Evolutionary conservation across 2,113 vertebrate genomes (phyloP), one percentile per base, ranked within the genome.

Genomic region (Heterocephalus glaber): DNA sequence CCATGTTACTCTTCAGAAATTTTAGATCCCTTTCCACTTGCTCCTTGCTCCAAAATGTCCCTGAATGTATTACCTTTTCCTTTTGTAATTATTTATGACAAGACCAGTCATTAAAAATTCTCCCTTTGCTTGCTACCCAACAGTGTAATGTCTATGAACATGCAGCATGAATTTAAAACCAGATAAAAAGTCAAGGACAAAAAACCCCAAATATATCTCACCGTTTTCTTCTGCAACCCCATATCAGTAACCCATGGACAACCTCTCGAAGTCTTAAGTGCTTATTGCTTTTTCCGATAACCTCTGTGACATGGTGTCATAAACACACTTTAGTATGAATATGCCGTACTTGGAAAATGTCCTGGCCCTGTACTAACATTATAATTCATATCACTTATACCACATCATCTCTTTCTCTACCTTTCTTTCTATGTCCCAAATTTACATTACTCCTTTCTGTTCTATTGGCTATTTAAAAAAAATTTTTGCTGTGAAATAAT

Each of bases 361-460:
- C 63, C 5, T 61, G 30, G 61, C 24, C 60, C 84, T n/a, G 66
- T 24, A 76, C 3, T 35, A 86, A 66, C 56, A 13, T 20, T 38
- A 38, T 4, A 41, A 8, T 41, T 72, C 61, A 63, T 65, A 28
- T 77, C 60, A 47, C 26, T 33, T 49, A 26, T 1, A 1, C 13
- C 4, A 10, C 6, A 49, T 60, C 38, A 38, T 77, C 47, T 47
- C 41, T 9, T 60, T 87, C 28, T 35, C 38, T 4, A 22, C 0
- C 1, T n/a, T n/a, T 16, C 2, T 52, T 1, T 14, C 35, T 77
- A 0, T 8, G 9, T 61, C 35, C 33, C 52, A 84, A 11, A 11
- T 5, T 28, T 7, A 2, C 5, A 60, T 80, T 44, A 83, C 63
- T 85, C 14, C 14, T 54, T 68, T 11, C 19, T 49, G 8, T 60